Evolutionary conservation across 1,140 invertebrate species (phyloP).

Genomic region (Carposina sasakii): DNA sequence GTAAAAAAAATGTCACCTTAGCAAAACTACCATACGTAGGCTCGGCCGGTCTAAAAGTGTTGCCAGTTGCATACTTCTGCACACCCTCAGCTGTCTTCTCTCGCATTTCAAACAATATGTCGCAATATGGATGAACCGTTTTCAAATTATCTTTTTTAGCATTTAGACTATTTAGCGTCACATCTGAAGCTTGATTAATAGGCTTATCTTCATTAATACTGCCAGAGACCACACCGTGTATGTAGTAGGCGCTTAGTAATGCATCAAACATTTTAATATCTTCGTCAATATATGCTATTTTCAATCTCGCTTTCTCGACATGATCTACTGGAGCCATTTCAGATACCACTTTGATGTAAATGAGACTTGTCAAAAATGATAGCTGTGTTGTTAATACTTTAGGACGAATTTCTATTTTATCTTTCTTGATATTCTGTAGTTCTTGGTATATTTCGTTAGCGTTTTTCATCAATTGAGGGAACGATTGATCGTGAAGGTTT

Average conservation of each 20-base stretch:
- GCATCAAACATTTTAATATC: slow-evolving; percentile 71
- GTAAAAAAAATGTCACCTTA: slow-evolving; percentile 56
- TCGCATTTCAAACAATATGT: slow-evolving; percentile 42
- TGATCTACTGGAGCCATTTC: slow-evolving; percentile 78
- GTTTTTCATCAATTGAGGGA: slow-evolving; percentile 31
- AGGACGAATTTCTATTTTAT: slow-evolving; percentile 18
- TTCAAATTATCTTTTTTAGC: slow-evolving; percentile 32
- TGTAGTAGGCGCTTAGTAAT: slow-evolving; percentile 52
- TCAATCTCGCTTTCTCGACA: slow-evolving; percentile 80
- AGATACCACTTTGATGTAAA: slow-evolving; percentile 49
- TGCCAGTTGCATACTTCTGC: slow-evolving; percentile 52
- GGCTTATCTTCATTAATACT: slow-evolving; percentile 36
- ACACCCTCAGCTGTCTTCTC: slow-evolving; percentile 37
- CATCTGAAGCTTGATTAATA: slow-evolving; percentile 37
- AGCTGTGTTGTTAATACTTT: slow-evolving; percentile 57
- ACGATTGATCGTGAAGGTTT: no score
- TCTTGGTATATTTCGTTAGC: slow-evolving; percentile 28
- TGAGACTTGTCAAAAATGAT: slow-evolving; percentile 64
- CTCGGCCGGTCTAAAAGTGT: slow-evolving; percentile 55
- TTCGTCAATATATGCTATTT: slow-evolving; percentile 77
- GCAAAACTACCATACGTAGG: slow-evolving; percentile 53
- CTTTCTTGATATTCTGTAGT: slow-evolving; percentile 6
- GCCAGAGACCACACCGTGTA: slow-evolving; percentile 54
- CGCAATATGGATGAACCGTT: slow-evolving; percentile 55
- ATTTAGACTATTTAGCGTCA: slow-evolving; percentile 29